Conservation (phyloP, 1,140 invertebrate genomes). For the Prorops nasuta region DNA sequence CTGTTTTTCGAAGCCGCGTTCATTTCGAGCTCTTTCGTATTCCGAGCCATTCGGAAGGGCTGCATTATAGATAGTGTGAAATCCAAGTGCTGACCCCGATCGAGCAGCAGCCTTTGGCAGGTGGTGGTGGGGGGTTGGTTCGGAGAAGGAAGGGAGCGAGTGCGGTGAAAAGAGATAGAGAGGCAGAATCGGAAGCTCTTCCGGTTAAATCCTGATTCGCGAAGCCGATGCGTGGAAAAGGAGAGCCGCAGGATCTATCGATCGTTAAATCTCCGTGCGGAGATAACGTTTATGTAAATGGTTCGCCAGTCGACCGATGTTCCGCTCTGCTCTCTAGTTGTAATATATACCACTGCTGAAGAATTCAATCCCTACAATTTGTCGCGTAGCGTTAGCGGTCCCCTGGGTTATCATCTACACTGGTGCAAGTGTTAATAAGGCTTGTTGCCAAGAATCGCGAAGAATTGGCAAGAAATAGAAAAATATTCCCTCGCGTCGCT, state of each 20-base stretch:
- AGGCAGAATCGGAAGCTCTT: constrained; percentile 2
- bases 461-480: too few species aligned
- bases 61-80: constrained; percentile 37
- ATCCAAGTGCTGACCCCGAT: constrained; percentile 33
- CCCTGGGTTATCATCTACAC: too few species aligned
- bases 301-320: background rate
- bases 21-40: constrained; percentile 20
- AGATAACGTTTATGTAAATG: constrained; percentile 28
- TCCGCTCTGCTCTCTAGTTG: too few species aligned
- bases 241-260: constrained; percentile 23
- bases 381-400: too few species aligned
- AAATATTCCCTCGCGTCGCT: too few species aligned
- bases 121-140: constrained; percentile 13
- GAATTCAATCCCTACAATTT: too few species aligned
- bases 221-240: constrained; percentile 18
- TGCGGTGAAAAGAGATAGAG: background rate
- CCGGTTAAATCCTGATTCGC: constrained; percentile 22
- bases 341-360: too few species aligned
- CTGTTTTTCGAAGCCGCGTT: too few species aligned
- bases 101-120: constrained; percentile 9
- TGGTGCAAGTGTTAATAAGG: too few species aligned
- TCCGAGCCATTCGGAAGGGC: constrained; percentile 23
- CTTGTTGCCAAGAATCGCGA: too few species aligned
- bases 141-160: constrained; percentile 2
- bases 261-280: constrained; percentile 19